Base-by-base conservation (phyloP, 2,113 vertebrate species). In the Cheilinus undulatus region DNA sequence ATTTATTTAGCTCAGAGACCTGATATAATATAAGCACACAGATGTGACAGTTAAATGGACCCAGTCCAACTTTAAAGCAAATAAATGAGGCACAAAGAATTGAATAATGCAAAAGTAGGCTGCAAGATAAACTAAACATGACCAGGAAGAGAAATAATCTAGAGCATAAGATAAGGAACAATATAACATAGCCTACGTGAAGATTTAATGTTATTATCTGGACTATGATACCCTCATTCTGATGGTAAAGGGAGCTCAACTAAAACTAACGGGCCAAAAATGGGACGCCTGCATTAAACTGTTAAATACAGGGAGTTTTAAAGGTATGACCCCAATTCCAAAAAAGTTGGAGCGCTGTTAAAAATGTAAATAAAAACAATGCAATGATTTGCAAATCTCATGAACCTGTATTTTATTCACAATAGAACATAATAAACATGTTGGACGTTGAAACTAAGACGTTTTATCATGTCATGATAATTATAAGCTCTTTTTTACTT, bases 31-130 rank as follows among this genome's bases (percentile, higher is more conserved):
- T 20, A 3, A 58, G 72, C 1, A 0, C 6, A 23, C 14, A 54
- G 53, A 40, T 23, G 26, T 48, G 56, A 66, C 60, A 50, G 74
- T 26, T 67, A 38, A 3, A 12, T 38, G 52, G 22, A 26, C 63
- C 59, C n/a, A 32, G 27, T 71, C 34, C 26, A 49, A 62, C 9
- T 50, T 50, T 11, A 38, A 49, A 34, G 19, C 17, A 24, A n/a
- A 22, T 17, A 36, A 27, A 70, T n/a, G n/a, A n/a, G n/a, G 26
- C 13, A 57, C 9, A 59, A 30, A 58, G 46, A 8, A 38, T 32
- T 49, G 2, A 65, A 34, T 10, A 46, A 36, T 27, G 26, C 30
- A 28, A 11, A 14, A 19, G 9, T 14, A 12, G 6, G 34, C 1
- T 15, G 9, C 5, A 62, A 15, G 22, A 48, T 7, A 36, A 5